Conservation (phyloP, 1,140 invertebrate genomes). For the Cryptotermes secundus region DNA sequence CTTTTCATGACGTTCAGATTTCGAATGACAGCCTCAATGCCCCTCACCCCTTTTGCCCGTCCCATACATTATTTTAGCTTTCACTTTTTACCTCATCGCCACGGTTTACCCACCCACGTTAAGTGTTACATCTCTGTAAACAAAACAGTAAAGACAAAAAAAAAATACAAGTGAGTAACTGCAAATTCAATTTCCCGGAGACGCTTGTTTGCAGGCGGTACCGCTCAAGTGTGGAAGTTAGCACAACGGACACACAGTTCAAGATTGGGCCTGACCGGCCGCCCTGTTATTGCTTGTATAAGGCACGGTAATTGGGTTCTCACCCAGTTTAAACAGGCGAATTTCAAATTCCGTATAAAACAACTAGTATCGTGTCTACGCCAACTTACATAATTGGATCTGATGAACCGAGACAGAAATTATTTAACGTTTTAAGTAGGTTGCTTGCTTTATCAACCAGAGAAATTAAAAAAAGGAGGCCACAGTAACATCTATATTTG, state of each 20-base stretch:
- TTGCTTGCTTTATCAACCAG: background rate
- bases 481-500: background rate
- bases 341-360: background rate
- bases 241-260: background rate
- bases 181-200: background rate
- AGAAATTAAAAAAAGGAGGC: background rate
- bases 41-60: background rate
- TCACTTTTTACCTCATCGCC: background rate
- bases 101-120: background rate
- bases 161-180: too few species aligned
- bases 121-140: background rate
- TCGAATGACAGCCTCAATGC: background rate
- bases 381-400: background rate
- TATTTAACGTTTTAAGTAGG: slow-evolving; percentile 8
- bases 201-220: too few species aligned
- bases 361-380: background rate
- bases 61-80: background rate
- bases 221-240: too few species aligned
- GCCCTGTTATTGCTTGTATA: background rate
- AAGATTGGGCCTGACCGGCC: background rate
- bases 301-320: slow-evolving; percentile 15
- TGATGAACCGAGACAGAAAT: background rate
- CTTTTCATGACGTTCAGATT: background rate
- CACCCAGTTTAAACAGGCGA: background rate
- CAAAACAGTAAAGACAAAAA: background rate